Evolutionary conservation across 2,888 invertebrate species (phyloP), one percentile per base, ranked within the genome.

Genomic region (Bombyx huttoni): DNA sequence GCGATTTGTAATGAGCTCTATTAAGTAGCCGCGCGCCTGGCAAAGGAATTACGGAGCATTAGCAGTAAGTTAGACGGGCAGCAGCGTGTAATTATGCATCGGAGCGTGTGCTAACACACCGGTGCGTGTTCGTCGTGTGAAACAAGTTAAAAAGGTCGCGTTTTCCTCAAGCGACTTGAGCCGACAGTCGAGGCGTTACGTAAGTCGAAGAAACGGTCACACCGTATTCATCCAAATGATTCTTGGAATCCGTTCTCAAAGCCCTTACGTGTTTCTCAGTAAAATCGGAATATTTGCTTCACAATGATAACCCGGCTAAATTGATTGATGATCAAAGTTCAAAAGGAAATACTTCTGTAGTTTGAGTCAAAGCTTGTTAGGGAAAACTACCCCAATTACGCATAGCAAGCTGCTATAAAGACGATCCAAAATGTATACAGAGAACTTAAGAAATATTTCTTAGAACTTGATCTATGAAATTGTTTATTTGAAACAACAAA

Each of bases 241-340:
- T 40, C 40, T 40, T 12, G 40, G 40, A 40, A 40, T 40, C 12
- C 40, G 12, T 12, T 40, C 40, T 40, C 40, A 12, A 40, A 40
- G 40, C 9, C 40, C 9, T 40, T 40, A 40, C 40, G 40, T 40
- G 40, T 40, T 40, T 40, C 40, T 40, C 40, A 5, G 40, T 40
- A 40, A 40, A 40, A 40, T 7, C 8, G 12, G 40, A 40, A 40
- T 40, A 12, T 40, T 40, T 40, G 9, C 12, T 40, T 12, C n/a
- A 34, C 12, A 13, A 14, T 46, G 47, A 47, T 34, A 47, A 51
- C 46, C 50, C 34, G 34, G 47, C 34, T 6, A n/a, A 34, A 13
- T 50, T 57, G 61, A 58, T 57, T 54, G 56, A 58, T 53, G 56
- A 54, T 56, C 49, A 53, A 59, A 56, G 55, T 59, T 57, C 51